A percentile compares a stretch with the other conserved stretches of the same genome.
Evolutionary conservation across 2,113 vertebrate species (phyloP).

Genomic region (Gambusia affinis): DNA sequence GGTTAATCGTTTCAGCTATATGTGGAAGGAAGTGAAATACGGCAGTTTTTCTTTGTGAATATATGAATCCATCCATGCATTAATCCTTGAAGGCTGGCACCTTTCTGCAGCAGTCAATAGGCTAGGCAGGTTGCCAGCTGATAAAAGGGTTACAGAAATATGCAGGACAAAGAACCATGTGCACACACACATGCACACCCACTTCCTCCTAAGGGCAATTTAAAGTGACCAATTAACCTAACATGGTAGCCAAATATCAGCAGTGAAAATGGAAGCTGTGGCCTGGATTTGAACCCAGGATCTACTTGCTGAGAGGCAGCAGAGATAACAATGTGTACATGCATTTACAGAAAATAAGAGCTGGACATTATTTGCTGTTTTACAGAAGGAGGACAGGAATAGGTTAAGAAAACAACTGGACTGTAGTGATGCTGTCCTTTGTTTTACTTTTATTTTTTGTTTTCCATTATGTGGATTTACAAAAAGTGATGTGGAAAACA

Average conservation of each 20-base stretch:
- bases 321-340: background rate
- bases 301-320: background rate
- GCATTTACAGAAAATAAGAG: background rate
- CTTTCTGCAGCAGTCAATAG: background rate
- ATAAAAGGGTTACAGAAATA: background rate
- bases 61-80: background rate
- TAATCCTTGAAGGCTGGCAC: background rate
- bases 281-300: background rate
- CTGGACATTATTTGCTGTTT: background rate
- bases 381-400: background rate
- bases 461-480: slow-evolving; percentile 31
- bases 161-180: background rate
- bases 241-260: background rate
- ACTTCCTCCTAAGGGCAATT: background rate
- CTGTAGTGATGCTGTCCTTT: slow-evolving; percentile 17
- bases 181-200: too few species aligned
- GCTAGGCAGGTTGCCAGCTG: background rate
- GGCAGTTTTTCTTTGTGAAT: background rate
- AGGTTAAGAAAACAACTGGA: background rate
- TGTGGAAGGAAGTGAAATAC: too few species aligned
- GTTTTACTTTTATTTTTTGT: slow-evolving; percentile 34
- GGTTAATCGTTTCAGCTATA: too few species aligned
- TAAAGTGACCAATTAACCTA: background rate
- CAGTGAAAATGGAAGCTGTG: background rate
- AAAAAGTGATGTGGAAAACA: slow-evolving; percentile 37